Base-by-base conservation (phyloP, 2,888 invertebrate genomes). In the Epinotia ramella region DNA sequence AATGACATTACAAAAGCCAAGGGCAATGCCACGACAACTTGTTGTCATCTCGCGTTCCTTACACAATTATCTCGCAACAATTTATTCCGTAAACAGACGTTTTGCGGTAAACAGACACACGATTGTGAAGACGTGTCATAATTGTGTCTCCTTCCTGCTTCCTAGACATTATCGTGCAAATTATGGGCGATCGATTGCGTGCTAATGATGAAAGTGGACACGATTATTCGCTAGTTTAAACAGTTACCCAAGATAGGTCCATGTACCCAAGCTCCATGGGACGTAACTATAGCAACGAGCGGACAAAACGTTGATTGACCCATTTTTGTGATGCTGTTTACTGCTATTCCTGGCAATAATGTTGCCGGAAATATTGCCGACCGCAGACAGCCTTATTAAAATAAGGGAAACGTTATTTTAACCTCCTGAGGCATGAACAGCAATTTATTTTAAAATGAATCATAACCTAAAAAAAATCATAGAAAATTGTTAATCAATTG, bases 131-230 rank as follows among this genome's bases (percentile, higher is more conserved):
- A 73, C 59, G 64, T 74, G 69, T 74, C 64, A 74, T 69, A 74
- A 65, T 74, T 70, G 63, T 59, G 40, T 40, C 70, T 74, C 74
- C 74, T 74, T 74, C 74, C 74, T 70, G 24, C 64, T 74, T 74
- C 74, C 74, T 69, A 33, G 59, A 53, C 49, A 59, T 46, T 59
- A 69, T 74, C 49, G 59, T 28, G 69, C 20, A 59, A 70, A 64
- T 24, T 24, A 59, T 46, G 44, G 59, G 12, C n/a, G 67, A 18
- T 40, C 40, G 40, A 40, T 33, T 0, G 33, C 49, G 59, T 28
- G 69, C n/a, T 53, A 70, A 64, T 40, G 24, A 59, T 28, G 44
- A 59, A 18, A n/a, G 44, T 60, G 69, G 69, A 53, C 53, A 13
- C 53, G 7, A 13, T 53, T n/a, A 53, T n/a, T n/a, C 13, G 46